Evolutionary conservation across 2,113 vertebrate species (phyloP).

Genomic region (Ophiodon elongatus): DNA sequence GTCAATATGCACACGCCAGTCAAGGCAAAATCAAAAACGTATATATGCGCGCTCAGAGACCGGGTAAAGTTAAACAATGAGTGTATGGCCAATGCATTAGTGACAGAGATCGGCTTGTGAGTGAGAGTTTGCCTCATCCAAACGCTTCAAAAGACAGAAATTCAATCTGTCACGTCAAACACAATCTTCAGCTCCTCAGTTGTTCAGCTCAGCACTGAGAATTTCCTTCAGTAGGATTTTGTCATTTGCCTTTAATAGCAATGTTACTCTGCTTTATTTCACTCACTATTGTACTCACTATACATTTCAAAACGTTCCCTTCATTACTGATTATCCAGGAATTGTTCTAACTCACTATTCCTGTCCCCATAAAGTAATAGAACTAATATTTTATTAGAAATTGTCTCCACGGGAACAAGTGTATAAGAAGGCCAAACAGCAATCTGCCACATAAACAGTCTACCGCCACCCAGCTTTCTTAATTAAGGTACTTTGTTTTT

Average conservation of each 20-base stretch:
- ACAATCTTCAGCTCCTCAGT: constrained; percentile 2
- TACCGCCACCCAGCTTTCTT: constrained; percentile 71
- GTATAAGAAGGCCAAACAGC: constrained; percentile 7
- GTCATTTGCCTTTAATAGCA: neutral
- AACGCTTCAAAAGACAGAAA: neutral
- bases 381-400: constrained; percentile 34
- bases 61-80: neutral
- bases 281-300: neutral
- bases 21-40: constrained; percentile 10
- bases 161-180: constrained; percentile 6
- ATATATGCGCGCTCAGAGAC: neutral
- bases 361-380: neutral
- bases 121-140: neutral
- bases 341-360: neutral
- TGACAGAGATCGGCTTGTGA: neutral
- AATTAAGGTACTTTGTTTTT: constrained; percentile 86
- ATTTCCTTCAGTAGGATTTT: constrained; percentile 4
- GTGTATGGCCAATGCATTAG: neutral
- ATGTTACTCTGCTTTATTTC: neutral
- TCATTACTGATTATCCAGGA: neutral
- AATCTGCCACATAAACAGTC: constrained; percentile 70
- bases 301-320: neutral
- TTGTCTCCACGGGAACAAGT: constrained; percentile 24
- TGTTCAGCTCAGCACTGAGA: neutral
- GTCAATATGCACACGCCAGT: constrained; percentile 5